Percentiles rank a stretch among this genome's conserved stretches.
phyloP scores from a whole-genome alignment of 2,113 vertebrate genomes.

The Cranoglanis bouderius region DNA sequence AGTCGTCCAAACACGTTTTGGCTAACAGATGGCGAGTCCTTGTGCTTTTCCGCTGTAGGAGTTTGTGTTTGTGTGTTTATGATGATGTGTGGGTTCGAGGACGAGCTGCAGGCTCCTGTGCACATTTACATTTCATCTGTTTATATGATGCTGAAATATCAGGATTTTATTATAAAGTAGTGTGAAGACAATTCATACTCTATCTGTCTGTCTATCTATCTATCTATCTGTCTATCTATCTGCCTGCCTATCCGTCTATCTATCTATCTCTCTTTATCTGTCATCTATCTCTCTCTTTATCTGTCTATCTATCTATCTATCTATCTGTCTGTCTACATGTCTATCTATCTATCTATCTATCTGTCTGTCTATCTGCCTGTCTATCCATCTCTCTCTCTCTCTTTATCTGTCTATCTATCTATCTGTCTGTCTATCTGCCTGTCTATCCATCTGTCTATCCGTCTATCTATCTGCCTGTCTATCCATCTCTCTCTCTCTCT shows the following conservation, averaged over 20 bases:
- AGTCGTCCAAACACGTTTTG: neutral
- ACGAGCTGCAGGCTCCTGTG: neutral
- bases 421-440: neutral
- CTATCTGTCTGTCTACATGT: neutral
- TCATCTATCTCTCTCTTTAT: no score
- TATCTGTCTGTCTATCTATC: no score
- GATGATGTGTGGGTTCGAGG: constrained; percentile 1
- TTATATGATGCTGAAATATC: neutral
- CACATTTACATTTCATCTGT: neutral
- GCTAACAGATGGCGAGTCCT: neutral
- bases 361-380: neutral
- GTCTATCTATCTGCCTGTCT: neutral
- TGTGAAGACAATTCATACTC: no score
- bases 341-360: neutral
- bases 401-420: neutral
- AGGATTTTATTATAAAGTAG: no score
- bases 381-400: no score
- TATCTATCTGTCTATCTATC: no score
- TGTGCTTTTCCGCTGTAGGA: neutral
- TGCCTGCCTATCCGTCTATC: no score
- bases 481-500: no score
- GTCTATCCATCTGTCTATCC: neutral
- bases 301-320: neutral
- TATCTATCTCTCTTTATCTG: no score
- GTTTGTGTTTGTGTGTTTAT: neutral